Conservation (phyloP, 2,797 vertebrate species). For the Rhodeus uyekii region DNA sequence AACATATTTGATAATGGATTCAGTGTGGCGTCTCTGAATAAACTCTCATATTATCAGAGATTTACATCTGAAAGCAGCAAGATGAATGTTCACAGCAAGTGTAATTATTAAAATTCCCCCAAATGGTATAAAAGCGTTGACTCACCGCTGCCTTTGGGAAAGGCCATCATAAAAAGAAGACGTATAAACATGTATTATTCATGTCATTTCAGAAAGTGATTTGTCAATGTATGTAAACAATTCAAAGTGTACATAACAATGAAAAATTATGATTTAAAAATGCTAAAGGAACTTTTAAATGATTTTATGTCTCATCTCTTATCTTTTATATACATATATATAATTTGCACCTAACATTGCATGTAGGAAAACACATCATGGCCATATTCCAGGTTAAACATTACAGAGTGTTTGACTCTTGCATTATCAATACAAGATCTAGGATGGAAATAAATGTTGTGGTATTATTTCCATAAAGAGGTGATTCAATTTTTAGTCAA, state of each 20-base stretch:
- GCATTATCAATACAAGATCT: too few species aligned
- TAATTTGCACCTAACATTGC: too few species aligned
- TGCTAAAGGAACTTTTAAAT: neutral
- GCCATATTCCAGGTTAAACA: too few species aligned
- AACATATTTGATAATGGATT: conserved; percentile 46
- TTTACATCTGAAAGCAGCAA: conserved; percentile 30
- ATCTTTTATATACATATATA: too few species aligned
- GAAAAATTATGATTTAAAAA: neutral
- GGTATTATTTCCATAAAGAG: neutral
- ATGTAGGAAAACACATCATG: too few species aligned
- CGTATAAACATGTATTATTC: neutral
- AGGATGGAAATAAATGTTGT: too few species aligned
- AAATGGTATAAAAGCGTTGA: neutral
- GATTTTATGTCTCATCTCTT: neutral
- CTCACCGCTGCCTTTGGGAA: conserved; percentile 6
- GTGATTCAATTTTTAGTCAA: neutral
- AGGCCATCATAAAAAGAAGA: neutral
- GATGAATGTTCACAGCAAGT: conserved; percentile 29
- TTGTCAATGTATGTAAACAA: neutral
- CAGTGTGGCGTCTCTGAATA: conserved; percentile 26
- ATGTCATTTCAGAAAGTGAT: neutral
- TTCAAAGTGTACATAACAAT: neutral
- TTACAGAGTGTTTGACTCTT: too few species aligned
- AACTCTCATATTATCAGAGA: conserved; percentile 19
- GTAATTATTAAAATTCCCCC: neutral